These are phyloP conservation scores for Macquaria australasica DNA, from an alignment of 2,113 vertebrate species.

Conservation along the genomic window DNA sequence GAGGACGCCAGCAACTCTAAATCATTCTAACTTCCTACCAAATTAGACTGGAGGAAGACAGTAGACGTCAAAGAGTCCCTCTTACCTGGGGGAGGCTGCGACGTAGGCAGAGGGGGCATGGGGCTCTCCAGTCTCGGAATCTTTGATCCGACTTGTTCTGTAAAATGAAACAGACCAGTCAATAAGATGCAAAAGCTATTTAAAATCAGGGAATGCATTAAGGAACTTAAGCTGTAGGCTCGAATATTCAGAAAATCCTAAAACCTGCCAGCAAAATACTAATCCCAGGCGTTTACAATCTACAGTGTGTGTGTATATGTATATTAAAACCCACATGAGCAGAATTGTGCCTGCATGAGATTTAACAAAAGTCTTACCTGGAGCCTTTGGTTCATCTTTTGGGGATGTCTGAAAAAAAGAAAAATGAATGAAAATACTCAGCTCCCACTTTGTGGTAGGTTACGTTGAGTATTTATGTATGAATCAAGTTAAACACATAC, in stretches of 20 bases:
- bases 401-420: conserved; percentile 88
- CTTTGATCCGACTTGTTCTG: conserved; percentile 94
- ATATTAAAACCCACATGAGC: neutral
- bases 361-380: conserved; percentile 84
- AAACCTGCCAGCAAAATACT: neutral
- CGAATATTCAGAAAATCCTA: neutral
- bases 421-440: conserved; percentile 2
- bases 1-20: neutral
- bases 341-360: neutral
- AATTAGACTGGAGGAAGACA: neutral
- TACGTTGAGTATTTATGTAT: neutral
- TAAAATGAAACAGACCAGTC: conserved; percentile 62
- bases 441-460: neutral
- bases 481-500: neutral
- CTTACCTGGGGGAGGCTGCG: conserved; percentile 92
- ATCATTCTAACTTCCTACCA: neutral
- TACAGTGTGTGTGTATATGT: too few relatives aligned
- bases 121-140: conserved; percentile 93
- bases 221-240: neutral
- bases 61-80: neutral
- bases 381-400: conserved; percentile 93
- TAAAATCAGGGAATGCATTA: neutral
- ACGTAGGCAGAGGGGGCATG: conserved; percentile 92
- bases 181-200: neutral
- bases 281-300: neutral